Conservation (phyloP, 2,797 vertebrate species). For the Liasis olivaceus region DNA sequence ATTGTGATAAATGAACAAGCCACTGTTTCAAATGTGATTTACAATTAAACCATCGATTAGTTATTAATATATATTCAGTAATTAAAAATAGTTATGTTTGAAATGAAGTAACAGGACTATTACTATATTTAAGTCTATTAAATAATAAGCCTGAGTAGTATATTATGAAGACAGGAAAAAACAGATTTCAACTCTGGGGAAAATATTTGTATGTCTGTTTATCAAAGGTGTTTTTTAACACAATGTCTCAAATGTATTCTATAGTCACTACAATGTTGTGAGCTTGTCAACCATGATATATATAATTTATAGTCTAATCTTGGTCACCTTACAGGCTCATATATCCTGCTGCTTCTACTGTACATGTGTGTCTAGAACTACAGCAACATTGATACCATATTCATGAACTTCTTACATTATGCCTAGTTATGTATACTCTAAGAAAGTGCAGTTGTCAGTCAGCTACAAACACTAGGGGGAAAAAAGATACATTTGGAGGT, state of each 20-base stretch:
- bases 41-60: background rate
- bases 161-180: background rate
- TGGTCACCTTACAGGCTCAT: background rate
- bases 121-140: background rate
- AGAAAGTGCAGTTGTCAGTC: background rate
- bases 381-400: background rate
- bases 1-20: background rate
- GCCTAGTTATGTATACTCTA: background rate
- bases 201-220: background rate
- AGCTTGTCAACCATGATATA: background rate
- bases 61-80: background rate
- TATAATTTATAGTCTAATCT: background rate
- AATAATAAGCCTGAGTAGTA: background rate
- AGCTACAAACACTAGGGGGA: background rate
- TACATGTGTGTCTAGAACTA: background rate
- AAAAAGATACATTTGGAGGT: constrained; percentile 64
- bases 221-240: background rate
- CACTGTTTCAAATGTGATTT: background rate
- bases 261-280: background rate
- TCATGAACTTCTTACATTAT: background rate
- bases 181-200: background rate
- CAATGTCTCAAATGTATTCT: background rate
- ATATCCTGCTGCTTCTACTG: background rate
- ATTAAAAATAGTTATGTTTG: background rate
- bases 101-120: background rate